A percentile compares a stretch with the other conserved stretches of the same genome.
These are phyloP conservation scores for Drosophila ficusphila DNA, from an alignment of 1,140 invertebrate species.

Conservation along the genomic window DNA sequence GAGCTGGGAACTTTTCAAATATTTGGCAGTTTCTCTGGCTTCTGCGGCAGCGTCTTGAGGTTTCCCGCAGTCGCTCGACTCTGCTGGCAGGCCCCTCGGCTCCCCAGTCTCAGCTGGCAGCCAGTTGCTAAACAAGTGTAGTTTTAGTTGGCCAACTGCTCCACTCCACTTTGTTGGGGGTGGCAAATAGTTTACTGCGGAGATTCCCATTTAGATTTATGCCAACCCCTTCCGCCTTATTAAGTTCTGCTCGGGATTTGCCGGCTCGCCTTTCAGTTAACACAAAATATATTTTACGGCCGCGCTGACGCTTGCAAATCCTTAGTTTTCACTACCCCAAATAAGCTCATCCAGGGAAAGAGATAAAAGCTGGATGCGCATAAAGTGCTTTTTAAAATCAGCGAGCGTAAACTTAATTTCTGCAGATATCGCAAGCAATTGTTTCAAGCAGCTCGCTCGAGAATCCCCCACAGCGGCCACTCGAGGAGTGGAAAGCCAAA, in stretches of 20 bases:
- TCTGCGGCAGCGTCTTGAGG: constrained; percentile 64
- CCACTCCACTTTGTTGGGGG: constrained; percentile 4
- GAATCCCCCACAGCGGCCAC: constrained; percentile 39
- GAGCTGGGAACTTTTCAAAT: constrained; percentile 73
- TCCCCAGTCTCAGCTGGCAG: neutral
- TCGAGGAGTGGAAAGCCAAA: constrained; percentile 1
- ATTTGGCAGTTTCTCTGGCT: constrained; percentile 70
- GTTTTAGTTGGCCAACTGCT: constrained; percentile 31
- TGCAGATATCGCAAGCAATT: constrained; percentile 68
- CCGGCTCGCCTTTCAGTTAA: constrained; percentile 31
- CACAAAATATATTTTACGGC: constrained; percentile 57
- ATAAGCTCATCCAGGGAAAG: constrained; percentile 33
- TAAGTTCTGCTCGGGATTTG: constrained; percentile 9
- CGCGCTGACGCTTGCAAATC: constrained; percentile 35
- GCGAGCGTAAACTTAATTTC: constrained; percentile 75
- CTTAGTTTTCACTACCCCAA: constrained; percentile 16
- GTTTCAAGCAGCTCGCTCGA: constrained; percentile 51
- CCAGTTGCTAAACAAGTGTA: constrained; percentile 19
- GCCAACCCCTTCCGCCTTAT: constrained; percentile 20
- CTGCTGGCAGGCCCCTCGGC: constrained; percentile 20
- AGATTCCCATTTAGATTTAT: constrained; percentile 42
- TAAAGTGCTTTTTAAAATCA: constrained; percentile 70
- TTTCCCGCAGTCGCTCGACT: constrained; percentile 53
- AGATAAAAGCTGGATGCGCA: constrained; percentile 30
- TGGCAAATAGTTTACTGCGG: constrained; percentile 36